phyloP scores from a whole-genome alignment of 2,888 invertebrate species.

The Zhuqinia jingwanae region DNA sequence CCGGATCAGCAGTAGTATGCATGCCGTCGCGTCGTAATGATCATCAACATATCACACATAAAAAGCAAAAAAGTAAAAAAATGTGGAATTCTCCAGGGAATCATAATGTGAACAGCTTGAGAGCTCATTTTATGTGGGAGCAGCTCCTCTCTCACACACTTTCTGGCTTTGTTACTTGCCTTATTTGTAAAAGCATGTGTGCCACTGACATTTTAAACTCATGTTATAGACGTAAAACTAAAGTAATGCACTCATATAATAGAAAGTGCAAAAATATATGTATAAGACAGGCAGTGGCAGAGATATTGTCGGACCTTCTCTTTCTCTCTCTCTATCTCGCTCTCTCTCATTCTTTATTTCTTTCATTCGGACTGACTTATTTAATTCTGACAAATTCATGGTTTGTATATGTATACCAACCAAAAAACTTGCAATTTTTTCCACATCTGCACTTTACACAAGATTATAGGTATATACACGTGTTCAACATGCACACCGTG shows the following conservation, averaged over 20 bases:
- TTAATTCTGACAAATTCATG: neutral
- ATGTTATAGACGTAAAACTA: no score
- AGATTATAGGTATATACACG: neutral
- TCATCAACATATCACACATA: neutral
- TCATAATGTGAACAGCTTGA: slow-evolving; percentile 34
- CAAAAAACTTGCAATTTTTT: neutral
- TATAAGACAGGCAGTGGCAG: no score
- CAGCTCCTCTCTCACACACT: no score
- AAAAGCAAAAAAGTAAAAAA: slow-evolving; percentile 19
- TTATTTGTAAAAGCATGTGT: neutral
- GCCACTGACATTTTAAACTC: slow-evolving; percentile 35
- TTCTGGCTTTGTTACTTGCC: neutral
- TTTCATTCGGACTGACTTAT: neutral
- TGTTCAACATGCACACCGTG: neutral
- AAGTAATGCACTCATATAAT: no score
- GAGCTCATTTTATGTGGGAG: slow-evolving; percentile 1
- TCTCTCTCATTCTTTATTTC: neutral
- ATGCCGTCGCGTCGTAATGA: neutral
- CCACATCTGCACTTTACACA: neutral
- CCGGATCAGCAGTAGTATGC: neutral
- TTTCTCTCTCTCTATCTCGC: no score
- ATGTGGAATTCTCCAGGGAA: slow-evolving; percentile 24
- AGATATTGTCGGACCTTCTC: neutral
- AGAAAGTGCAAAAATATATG: no score
- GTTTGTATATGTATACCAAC: neutral